A percentile compares a stretch with the other conserved stretches of the same genome.
phyloP scores from a whole-genome alignment of 2,888 invertebrate species.

The Willowsia nigromaculata region DNA sequence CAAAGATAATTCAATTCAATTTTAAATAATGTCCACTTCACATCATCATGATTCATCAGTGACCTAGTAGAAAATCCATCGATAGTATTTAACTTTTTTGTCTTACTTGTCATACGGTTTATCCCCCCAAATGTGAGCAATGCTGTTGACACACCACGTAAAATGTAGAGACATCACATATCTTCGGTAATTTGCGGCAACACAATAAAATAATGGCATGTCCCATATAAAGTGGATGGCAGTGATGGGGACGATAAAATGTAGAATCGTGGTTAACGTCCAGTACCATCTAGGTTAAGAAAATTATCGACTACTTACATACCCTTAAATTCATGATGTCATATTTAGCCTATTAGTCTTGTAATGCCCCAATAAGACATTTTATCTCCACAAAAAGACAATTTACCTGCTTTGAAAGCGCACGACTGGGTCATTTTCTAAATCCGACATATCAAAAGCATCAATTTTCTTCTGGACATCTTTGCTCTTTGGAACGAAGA shows the following conservation, averaged over 20 bases:
- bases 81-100: no score
- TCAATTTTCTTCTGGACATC: slow-evolving; percentile 92
- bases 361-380: no score
- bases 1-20: no score
- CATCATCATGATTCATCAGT: background rate
- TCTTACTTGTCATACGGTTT: slow-evolving; percentile 86
- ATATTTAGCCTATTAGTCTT: background rate
- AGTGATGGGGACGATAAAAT: slow-evolving; percentile 82
- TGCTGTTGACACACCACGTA: slow-evolving; percentile 95
- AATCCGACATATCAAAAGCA: slow-evolving; percentile 90
- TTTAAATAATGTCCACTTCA: background rate
- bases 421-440: slow-evolving; percentile 89
- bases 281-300: slow-evolving; percentile 71
- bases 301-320: no score
- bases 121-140: slow-evolving; percentile 92
- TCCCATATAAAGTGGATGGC: background rate
- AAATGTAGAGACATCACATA: slow-evolving; percentile 92
- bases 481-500: slow-evolving; percentile 93
- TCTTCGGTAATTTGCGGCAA: slow-evolving; percentile 80
- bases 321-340: background rate
- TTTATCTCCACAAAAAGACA: background rate
- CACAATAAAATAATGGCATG: slow-evolving; percentile 79
- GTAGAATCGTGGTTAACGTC: background rate
- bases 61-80: background rate
- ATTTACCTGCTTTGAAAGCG: slow-evolving; percentile 90